Evolutionary conservation across 2,888 invertebrate genomes (phyloP), one percentile per base, ranked within the genome.

Genomic region (Drosophila mettleri): DNA sequence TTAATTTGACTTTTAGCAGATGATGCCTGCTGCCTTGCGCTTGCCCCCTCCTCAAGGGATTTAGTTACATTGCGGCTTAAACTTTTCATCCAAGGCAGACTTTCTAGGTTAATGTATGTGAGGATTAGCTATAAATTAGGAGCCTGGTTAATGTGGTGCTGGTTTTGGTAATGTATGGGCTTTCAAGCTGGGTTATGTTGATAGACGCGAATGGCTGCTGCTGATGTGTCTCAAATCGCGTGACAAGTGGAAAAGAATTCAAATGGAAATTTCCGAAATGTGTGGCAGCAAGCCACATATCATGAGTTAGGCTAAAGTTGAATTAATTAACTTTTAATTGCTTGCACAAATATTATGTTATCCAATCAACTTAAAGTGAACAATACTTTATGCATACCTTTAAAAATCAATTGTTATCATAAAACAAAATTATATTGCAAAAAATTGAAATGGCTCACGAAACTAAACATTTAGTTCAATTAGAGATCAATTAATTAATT

Each of bases 1-100:
- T 81, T 85, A 82, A 82, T 85, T 82, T 82, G 86, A 81, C 81
- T 85, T 82, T 85, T 79, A 61, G 71, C 61, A 58, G 49, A 46
- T 69, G 61, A 55, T 31, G 54, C 61, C 27, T 29, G 60, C 58
- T 63, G 51, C 69, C 38, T 61, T 49, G 41, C 53, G 46, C 51
- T 33, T 9, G 29, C 22, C 49, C 10, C n/a, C 34, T 22, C 2
- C 22, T 39, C 46, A 14, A 33, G 58, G 54, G 61, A 20, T 52
- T 71, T 57, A 62, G 51, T 71, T 75, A 67, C 71, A 58, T 46
- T 63, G 52, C 20, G 72, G 69, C 46, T 73, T 76, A 66, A 76
- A 73, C 73, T 76, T 76, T 76, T 60, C 49, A 72, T 54, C 67
- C 67, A 31, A 14, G 22, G 22, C 59, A 34, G 53, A 58, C 46